Percentiles rank a stretch among this genome's conserved stretches.
These are phyloP conservation scores for Protaetia brevitarsis DNA, from an alignment of 1,140 invertebrate species.

Conservation along the genomic window DNA sequence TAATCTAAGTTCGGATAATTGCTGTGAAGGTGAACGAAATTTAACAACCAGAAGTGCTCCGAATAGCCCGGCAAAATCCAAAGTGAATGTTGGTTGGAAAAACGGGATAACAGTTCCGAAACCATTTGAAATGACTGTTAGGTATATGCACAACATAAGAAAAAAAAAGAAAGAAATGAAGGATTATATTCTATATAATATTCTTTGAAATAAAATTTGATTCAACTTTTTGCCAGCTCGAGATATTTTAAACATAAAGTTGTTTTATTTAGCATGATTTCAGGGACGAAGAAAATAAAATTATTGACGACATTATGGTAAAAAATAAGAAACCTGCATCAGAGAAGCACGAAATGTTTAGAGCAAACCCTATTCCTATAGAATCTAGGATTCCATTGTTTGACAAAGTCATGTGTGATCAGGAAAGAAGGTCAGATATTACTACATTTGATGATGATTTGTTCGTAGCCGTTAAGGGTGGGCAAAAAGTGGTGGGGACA, in stretches of 20 bases:
- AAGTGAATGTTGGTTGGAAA: conserved; percentile 44
- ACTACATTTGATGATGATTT: background rate
- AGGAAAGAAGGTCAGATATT: conserved; percentile 60
- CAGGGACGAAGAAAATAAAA: conserved; percentile 64
- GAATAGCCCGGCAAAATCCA: conserved; percentile 51
- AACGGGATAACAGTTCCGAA: conserved; percentile 58
- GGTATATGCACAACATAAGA: conserved; percentile 48
- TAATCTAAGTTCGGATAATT: conserved; percentile 40
- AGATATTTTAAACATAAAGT: conserved; percentile 1
- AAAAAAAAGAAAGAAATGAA: too few species aligned
- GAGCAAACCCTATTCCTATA: conserved; percentile 62
- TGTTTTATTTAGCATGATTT: conserved; percentile 26
- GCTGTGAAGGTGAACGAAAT: conserved; percentile 31
- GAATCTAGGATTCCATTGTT: conserved; percentile 66
- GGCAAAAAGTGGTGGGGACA: too few species aligned
- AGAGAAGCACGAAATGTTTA: conserved; percentile 52
- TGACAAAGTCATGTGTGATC: conserved; percentile 65
- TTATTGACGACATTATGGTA: conserved; percentile 51
- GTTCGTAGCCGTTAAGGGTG: too few species aligned
- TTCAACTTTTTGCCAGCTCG: too few species aligned
- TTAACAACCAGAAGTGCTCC: conserved; percentile 52
- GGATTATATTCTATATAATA: too few species aligned
- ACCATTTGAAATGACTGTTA: conserved; percentile 65
- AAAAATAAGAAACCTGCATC: conserved; percentile 51
- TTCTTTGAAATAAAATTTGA: too few species aligned